These are phyloP conservation scores for Rhinoraja longicauda DNA, from an alignment of 2,797 vertebrate genomes.

Conservation along the genomic window DNA sequence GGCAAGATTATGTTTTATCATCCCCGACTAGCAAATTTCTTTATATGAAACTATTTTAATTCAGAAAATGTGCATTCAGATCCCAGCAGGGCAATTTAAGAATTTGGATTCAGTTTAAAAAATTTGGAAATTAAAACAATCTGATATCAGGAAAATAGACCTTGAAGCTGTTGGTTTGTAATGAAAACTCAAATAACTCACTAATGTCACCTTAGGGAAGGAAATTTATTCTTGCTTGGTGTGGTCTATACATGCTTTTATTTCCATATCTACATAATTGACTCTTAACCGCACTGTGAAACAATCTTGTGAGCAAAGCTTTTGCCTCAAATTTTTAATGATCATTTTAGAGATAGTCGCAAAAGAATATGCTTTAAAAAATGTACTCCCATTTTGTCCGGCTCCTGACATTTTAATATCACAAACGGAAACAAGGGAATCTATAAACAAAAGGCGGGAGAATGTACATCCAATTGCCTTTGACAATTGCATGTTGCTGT, in stretches of 20 bases:
- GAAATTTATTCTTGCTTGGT: neutral
- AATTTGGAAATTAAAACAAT: neutral
- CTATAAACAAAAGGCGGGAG: neutral
- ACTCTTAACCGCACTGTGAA: neutral
- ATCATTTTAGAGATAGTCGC: neutral
- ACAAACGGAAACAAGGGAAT: neutral
- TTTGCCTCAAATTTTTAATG: neutral
- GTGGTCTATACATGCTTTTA: neutral
- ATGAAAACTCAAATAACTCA: neutral
- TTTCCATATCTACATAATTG: neutral
- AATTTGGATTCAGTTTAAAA: neutral
- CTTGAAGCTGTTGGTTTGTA: neutral
- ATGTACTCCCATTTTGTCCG: neutral
- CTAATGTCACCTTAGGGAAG: neutral
- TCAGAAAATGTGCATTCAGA: neutral
- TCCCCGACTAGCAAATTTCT: neutral
- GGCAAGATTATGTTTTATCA: neutral
- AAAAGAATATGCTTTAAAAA: neutral
- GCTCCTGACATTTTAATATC: neutral
- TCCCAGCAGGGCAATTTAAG: neutral
- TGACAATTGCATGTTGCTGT: neutral
- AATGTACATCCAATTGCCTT: neutral
- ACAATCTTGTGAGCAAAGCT: too few relatives aligned
- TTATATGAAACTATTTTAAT: neutral
- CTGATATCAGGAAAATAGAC: neutral